A percentile compares a stretch with the other conserved stretches of the same genome.
Conservation (phyloP, 1,140 invertebrate genomes). For the Lepidurus apus region DNA sequence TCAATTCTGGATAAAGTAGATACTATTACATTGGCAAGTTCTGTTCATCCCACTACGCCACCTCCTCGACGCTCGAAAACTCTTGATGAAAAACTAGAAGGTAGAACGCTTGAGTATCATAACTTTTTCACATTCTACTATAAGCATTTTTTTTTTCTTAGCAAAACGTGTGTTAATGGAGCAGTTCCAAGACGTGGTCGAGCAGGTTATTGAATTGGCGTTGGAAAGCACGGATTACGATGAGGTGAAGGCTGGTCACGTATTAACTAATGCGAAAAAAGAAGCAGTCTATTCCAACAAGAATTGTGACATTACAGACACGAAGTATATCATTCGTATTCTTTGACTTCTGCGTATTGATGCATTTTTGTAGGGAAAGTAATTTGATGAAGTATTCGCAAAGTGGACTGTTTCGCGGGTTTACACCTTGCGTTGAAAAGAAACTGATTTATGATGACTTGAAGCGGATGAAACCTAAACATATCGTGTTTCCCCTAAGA, state of each 20-base stretch:
- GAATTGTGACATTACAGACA: neutral
- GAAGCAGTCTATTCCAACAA: neutral
- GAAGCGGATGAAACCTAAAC: neutral
- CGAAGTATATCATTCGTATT: too few relatives aligned
- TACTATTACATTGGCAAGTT: neutral
- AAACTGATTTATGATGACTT: neutral
- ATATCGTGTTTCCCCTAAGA: neutral
- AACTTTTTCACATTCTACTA: constrained; percentile 24
- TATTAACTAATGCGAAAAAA: neutral
- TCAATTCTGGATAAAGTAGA: constrained; percentile 28
- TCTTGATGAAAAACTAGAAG: constrained; percentile 63
- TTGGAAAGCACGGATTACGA: constrained; percentile 79
- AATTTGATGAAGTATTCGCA: neutral
- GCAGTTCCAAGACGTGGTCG: constrained; percentile 66
- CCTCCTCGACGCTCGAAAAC: constrained; percentile 60
- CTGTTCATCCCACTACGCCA: constrained; percentile 42
- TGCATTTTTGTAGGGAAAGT: too few relatives aligned
- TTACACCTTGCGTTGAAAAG: constrained; percentile 6
- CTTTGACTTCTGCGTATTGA: too few relatives aligned
- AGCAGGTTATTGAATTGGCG: constrained; percentile 73
- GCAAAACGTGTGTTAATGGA: constrained; percentile 67
- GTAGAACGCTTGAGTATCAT: constrained; percentile 46
- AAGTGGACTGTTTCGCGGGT: neutral
- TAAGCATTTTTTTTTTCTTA: constrained; percentile 45
- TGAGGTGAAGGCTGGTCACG: constrained; percentile 40